Conservation (phyloP, 30 jellyfish, hydroid and myxozoan genomes). For the Chironex yamaguchii region DNA sequence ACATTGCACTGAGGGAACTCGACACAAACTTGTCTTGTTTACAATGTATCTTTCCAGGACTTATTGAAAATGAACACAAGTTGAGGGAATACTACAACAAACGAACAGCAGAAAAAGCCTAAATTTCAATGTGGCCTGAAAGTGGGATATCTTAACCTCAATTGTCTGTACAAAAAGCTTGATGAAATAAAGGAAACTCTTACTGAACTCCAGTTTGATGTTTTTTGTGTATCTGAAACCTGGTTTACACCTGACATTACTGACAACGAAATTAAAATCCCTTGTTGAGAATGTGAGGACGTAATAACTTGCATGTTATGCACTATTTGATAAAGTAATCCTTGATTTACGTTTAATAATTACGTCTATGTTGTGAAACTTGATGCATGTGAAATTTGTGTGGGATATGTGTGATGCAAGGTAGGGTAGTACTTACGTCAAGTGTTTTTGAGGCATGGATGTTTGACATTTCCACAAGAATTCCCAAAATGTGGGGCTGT, state of each 20-base stretch:
- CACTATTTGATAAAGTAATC: too few species aligned
- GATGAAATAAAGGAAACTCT: slow-evolving; percentile 33
- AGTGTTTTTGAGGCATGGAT: too few species aligned
- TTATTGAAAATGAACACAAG: slow-evolving; percentile 38
- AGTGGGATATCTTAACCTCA: slow-evolving; percentile 57
- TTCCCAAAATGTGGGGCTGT: too few species aligned
- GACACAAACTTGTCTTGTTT: slow-evolving; percentile 35
- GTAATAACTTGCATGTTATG: too few species aligned
- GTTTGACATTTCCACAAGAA: too few species aligned
- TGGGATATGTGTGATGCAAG: too few species aligned
- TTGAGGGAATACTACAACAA: neutral
- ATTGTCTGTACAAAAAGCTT: slow-evolving; percentile 43
- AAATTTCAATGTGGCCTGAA: slow-evolving; percentile 43
- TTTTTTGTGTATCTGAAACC: slow-evolving; percentile 53
- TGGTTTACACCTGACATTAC: slow-evolving; percentile 53
- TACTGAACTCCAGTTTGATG: slow-evolving; percentile 27
- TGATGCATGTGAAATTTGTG: too few species aligned
- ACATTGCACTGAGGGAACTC: slow-evolving; percentile 26
- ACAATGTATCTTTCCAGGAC: slow-evolving; percentile 59
- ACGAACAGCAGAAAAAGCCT: slow-evolving; percentile 31
- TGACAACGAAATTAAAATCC: slow-evolving; percentile 19
- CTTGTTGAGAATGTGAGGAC: too few species aligned
- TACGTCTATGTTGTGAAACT: too few species aligned
- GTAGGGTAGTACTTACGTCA: too few species aligned
- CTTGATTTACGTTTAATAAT: too few species aligned